phyloP scores from a whole-genome alignment of 1,140 invertebrate genomes.

The Caerostris extrusa region DNA sequence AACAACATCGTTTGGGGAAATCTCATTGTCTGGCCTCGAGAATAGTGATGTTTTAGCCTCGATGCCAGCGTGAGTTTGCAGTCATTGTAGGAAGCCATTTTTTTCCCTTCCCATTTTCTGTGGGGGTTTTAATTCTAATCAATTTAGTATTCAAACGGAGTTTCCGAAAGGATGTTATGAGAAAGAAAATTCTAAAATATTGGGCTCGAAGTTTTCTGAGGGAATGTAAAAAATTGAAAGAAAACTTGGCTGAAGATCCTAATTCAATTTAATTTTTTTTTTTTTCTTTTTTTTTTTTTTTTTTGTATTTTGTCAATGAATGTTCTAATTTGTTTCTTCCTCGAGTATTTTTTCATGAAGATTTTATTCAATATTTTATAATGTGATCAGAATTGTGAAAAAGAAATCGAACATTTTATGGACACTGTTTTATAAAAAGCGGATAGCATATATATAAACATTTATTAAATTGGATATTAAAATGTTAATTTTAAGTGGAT shows the following conservation, averaged over 20 bases:
- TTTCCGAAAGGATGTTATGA: conserved; percentile 33
- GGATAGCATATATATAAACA: too few species aligned
- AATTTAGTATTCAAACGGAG: conserved; percentile 68
- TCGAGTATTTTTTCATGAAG: too few species aligned
- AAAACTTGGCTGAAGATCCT: too few species aligned
- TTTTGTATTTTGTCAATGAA: conserved; percentile 14
- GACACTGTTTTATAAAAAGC: too few species aligned
- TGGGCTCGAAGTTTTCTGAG: not conserved
- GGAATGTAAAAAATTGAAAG: not conserved
- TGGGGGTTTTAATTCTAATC: conserved; percentile 35
- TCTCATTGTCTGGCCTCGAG: conserved; percentile 56
- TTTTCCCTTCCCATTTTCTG: not conserved
- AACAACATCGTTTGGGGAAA: conserved; percentile 69
- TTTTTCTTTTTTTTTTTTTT: conserved; percentile 43
- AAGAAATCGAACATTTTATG: too few species aligned
- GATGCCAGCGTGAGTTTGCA: conserved; percentile 25
- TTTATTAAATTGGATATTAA: too few species aligned
- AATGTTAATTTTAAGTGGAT: too few species aligned
- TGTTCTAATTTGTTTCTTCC: not conserved
- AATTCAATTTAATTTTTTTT: not conserved
- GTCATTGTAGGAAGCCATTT: conserved; percentile 44
- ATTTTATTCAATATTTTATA: too few species aligned
- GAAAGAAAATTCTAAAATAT: conserved; percentile 46
- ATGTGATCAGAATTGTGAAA: too few species aligned
- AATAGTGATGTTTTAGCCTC: conserved; percentile 48